Evolutionary conservation across 2,113 vertebrate species (phyloP), one percentile per base, ranked within the genome.

Genomic region (Bufo bufo): DNA sequence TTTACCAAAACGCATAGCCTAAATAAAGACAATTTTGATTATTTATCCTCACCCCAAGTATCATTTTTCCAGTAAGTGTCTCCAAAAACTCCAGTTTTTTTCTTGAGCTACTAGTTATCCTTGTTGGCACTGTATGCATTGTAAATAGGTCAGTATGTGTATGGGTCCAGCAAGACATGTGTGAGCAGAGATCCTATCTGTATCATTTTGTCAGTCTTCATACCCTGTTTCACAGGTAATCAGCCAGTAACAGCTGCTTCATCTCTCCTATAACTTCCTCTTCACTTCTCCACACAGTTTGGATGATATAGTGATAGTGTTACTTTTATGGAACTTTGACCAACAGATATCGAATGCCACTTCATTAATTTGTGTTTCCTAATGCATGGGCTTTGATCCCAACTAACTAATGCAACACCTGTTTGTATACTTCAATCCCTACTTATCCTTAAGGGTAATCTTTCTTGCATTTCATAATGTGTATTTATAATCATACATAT

Each of bases 361-460:
- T 47, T 13, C 4, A 50, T 63, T 82, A 82, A 82, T 82, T 82
- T 82, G 59, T 50, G 19, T 66, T 82, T 82, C 59, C 80, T 66
- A 63, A 82, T 14, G 4, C 11, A 49, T 65, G 45, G 45, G 59
- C 80, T 50, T 82, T 66, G 45, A 82, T 82, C 4, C 58, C 45
- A 66, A 49, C 3, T 19, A 82, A 56, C 54, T 80, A 59, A 7
- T n/a, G 45, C 47, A 50, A n/a, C 80, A 82, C 19, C 33, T 59
- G 80, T 82, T 63, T 66, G 59, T 82, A 65, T 47, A 50, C 19
- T 82, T 54, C 13, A 78, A 54, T 23, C 52, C n/a, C 43, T 80
- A 14, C 77, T 56, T 80, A 58, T 58, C 23, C 8, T 33, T 14
- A 80, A 80, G 23, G 52, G 43, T 59, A 56, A 58, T 33, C 77